Base-by-base conservation (phyloP, 2,113 vertebrate species). In the Myiozetetes cayanensis region DNA sequence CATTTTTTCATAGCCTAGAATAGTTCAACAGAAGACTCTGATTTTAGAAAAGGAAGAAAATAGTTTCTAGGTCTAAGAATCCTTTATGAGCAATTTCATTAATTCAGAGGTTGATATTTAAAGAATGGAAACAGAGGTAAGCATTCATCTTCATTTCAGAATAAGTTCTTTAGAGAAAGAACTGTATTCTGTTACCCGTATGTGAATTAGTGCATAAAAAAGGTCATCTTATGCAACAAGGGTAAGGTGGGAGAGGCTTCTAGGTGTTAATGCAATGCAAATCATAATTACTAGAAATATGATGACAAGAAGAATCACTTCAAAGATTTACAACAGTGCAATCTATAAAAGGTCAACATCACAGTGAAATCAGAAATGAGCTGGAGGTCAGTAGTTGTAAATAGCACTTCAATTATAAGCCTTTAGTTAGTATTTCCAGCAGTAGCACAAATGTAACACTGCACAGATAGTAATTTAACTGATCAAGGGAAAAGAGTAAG, bases 381-480 rank as follows among this genome's bases (percentile, higher is more conserved):
- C 67, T 94, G 59, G 70, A 97, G 94, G 80, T 96, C 89, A 94
- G 85, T 35, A 86, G 76, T 22, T 95, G 91, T 94, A 96, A 96
- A 95, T 90, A 93, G 85, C 79, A 81, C 87, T 97, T 97, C 94
- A 94, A 84, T 89, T 75, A 95, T 82, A 95, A 96, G 86, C 65
- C 86, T 91, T 90, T 27, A 85, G 93, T 95, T 91, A 89, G 79
- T 91, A 94, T 94, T 94, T 94, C 50, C 74, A 95, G 90, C 87
- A 82, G 90, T 74, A 95, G 89, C 62, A 95, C 61, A 95, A 96
- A 95, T 72, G 72, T 94, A 95, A 72, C 81, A 72, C 67, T 90
- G 88, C 73, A 92, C 68, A 95, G 93, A 97, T 68, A 97, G 86
- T 80, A 97, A 98, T 97, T 96, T 97, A 97, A 96, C 56, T 89